A percentile compares a stretch with the other conserved stretches of the same genome.
phyloP scores from a whole-genome alignment of 2,113 vertebrate species.

The Montifringilla adamsi region DNA sequence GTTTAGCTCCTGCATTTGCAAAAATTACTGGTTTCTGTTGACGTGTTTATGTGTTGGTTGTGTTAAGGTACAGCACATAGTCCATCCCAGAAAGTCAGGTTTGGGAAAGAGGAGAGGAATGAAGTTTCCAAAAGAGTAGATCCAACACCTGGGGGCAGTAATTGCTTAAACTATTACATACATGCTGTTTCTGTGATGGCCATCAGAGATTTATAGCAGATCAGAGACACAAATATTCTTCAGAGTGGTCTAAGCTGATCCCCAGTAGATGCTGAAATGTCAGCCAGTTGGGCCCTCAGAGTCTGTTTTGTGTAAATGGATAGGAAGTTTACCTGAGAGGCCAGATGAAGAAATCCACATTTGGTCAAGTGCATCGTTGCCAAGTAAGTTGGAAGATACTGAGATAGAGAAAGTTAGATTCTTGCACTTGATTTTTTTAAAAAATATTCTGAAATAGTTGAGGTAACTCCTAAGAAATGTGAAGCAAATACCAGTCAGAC shows the following conservation, averaged over 20 bases:
- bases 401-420: background rate
- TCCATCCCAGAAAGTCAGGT: background rate
- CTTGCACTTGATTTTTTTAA: background rate
- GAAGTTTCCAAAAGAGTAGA: background rate
- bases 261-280: background rate
- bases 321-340: background rate
- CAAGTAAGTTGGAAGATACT: background rate
- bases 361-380: background rate
- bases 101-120: background rate
- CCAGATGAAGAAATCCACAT: background rate
- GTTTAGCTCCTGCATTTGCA: background rate
- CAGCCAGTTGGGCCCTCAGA: background rate
- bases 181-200: background rate
- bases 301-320: background rate
- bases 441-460: background rate
- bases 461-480: background rate
- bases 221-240: background rate
- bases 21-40: background rate
- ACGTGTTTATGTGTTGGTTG: background rate
- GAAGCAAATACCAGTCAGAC: background rate
- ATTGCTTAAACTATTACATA: background rate
- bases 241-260: background rate
- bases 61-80: background rate
- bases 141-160: constrained; percentile 15
- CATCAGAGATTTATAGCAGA: background rate